Percentiles rank a stretch among this genome's conserved stretches.
These are phyloP conservation scores for Spheniscus mendiculus DNA, from an alignment of 2,113 vertebrate species.

Conservation along the genomic window DNA sequence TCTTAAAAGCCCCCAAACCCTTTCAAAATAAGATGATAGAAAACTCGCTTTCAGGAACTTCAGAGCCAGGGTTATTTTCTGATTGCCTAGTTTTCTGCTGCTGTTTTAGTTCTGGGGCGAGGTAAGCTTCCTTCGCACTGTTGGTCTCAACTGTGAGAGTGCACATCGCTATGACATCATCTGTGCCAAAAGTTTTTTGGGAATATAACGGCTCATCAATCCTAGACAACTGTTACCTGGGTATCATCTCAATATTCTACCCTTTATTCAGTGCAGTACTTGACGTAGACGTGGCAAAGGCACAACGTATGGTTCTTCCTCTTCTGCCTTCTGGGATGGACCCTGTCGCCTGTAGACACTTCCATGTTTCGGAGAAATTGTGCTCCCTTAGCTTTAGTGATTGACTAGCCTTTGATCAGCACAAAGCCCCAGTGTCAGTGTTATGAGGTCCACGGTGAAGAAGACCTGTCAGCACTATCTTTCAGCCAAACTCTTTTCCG, in stretches of 20 bases:
- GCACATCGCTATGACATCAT: fast-evolving
- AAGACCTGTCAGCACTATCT: neutral
- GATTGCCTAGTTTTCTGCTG: neutral
- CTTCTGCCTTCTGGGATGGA: neutral
- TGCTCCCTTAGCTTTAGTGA: neutral
- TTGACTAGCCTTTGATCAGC: neutral
- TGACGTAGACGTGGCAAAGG: neutral
- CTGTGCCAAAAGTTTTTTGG: neutral
- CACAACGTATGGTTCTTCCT: neutral
- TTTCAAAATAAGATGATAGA: neutral
- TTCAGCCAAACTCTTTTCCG: neutral
- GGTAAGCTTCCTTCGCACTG: neutral
- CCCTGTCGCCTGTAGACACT: neutral
- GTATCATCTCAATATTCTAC: neutral
- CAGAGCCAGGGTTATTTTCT: neutral
- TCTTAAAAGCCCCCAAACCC: neutral
- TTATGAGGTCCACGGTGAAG: neutral
- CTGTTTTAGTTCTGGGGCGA: neutral
- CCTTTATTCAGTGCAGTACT: neutral
- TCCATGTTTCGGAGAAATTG: neutral
- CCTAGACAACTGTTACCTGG: neutral
- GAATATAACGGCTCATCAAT: neutral
- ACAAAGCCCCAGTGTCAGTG: neutral
- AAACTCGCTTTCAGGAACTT: neutral
- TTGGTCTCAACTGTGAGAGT: neutral